A percentile compares a stretch with the other conserved stretches of the same genome.
These are phyloP conservation scores for Acanthococcus lagerstroemiae DNA, from an alignment of 2,888 invertebrate genomes.

Conservation along the genomic window DNA sequence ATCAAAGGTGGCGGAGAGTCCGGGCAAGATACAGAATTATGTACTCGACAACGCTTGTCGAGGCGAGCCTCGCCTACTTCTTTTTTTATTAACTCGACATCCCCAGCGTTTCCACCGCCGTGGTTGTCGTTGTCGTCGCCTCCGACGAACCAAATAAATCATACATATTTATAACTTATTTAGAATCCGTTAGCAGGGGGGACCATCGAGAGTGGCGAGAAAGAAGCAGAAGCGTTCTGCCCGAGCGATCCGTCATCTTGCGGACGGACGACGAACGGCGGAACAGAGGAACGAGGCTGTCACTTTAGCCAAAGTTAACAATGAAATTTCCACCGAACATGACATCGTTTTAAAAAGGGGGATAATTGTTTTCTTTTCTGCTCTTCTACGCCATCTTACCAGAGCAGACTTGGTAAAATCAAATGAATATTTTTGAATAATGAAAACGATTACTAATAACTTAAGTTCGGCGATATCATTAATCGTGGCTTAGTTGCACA, in stretches of 20 bases:
- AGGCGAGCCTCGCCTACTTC: conserved; percentile 11
- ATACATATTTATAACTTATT: conserved; percentile 30
- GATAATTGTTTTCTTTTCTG: background rate
- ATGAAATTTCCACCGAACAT: conserved; percentile 7
- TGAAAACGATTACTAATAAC: background rate
- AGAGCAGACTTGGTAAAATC: background rate
- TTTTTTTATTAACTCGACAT: background rate
- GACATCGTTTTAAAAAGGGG: background rate
- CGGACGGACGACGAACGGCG: background rate
- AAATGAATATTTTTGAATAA: background rate
- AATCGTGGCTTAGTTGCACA: too few species aligned
- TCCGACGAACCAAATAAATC: conserved; percentile 13
- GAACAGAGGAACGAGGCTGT: background rate
- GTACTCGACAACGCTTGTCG: conserved; percentile 13
- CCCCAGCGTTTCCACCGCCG: background rate
- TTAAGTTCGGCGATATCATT: too few species aligned
- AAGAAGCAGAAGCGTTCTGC: conserved; percentile 2
- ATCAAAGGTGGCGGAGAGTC: conserved; percentile 9
- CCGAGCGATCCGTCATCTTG: conserved; percentile 18
- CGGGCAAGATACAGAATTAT: conserved; percentile 12
- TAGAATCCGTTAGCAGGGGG: background rate
- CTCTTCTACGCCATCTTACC: background rate
- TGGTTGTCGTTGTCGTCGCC: background rate
- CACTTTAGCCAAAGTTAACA: conserved; percentile 16
- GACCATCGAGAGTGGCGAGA: background rate